Base-by-base conservation (phyloP, 1,140 invertebrate genomes). In the Saccostrea glomerata region DNA sequence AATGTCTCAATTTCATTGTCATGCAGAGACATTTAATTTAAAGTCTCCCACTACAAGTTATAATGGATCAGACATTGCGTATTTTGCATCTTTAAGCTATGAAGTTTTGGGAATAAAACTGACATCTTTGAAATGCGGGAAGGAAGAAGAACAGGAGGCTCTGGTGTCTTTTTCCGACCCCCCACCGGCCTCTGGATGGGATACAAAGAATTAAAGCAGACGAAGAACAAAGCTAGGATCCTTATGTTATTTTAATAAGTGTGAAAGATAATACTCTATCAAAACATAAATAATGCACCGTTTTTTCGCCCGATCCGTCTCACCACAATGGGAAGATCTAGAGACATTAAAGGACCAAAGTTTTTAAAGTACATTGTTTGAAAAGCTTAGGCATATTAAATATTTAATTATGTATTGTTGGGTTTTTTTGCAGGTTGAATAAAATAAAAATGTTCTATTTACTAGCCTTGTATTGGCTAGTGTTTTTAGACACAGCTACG, bases 1-100 rank as follows among this genome's bases (percentile, higher is more conserved):
- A 73, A 73, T 73, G 70, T 73, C 30, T 73, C 70, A 4, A 73
- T 13, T 30, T 11, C 23, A 30, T 30, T 73, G 23, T 73, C 70
- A 73, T 73, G 70, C 70, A 30, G 70, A 73, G 70, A 73, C 70
- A 73, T 73, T 73, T 73, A 73, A 73, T 36, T 73, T 73, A 73
- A 73, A 73, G 13, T 13, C 70, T 25, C 25, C 70, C 23, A n/a
- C n/a, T n/a, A 30, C 4, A 25, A 15, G 30, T 36, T 13, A 23
- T 73, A 73, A 73, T 25, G 70, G 58, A 20, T 15, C 20, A 15
- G 58, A 20, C 20, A 20, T 20, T 13, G 23, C 15, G 5, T 15
- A 23, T 25, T 73, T 73, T 36, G 70, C 70, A 73, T 73, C 70
- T 73, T 73, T 30, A 73, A 73, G 15, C 70, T 25, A 13, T 73